Base-by-base conservation (phyloP, 1,140 invertebrate genomes). In the Ganaspis sp. region DNA sequence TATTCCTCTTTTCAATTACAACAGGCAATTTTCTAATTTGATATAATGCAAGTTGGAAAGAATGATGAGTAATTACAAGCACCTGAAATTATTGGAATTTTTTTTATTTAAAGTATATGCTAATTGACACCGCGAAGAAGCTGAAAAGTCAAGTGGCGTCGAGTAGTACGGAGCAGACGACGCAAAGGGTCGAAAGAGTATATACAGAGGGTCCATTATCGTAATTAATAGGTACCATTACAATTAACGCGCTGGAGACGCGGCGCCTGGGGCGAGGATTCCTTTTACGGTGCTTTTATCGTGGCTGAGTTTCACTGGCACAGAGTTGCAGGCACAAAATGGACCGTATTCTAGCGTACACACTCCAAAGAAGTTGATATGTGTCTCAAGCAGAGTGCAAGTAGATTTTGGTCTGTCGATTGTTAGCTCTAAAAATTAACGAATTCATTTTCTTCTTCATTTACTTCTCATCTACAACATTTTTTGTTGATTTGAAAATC, bases 191-290 rank as follows among this genome's bases (percentile, higher is more conserved):
- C 45, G 70, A 69, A 40, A 73, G 58, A 49, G 73, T 73, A 73
- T n/a, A n/a, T 19, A 21, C 53, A 29, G 72, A 73, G 45, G 70
- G 81, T 85, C 85, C 85, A 86, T 86, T 86, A 86, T 85, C 85
- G 83, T 85, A 84, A 86, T 86, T 86, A 85, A 85, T 86, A 83
- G 58, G 58, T 64, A 64, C 82, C 84, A 86, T 86, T 86, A 85
- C 83, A 86, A 86, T 86, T 86, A 86, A 86, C 82, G 84, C 77
- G 82, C 37, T 74, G 74, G 74, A 64, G 58, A 64, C 78, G 73
- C 79, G 76, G 77, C 72, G 42, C 82, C 76, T 74, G 58, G 64
- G 78, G 78, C 78, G 75, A 73, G 78, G 80, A 85, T 82, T 83
- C 81, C 82, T 85, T 83, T 85, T 83, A 85, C 74, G 70, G 71